Percentiles rank a stretch among this genome's conserved stretches.
Evolutionary conservation across 2,797 vertebrate species (phyloP).

Genomic region (Coilia nasus): DNA sequence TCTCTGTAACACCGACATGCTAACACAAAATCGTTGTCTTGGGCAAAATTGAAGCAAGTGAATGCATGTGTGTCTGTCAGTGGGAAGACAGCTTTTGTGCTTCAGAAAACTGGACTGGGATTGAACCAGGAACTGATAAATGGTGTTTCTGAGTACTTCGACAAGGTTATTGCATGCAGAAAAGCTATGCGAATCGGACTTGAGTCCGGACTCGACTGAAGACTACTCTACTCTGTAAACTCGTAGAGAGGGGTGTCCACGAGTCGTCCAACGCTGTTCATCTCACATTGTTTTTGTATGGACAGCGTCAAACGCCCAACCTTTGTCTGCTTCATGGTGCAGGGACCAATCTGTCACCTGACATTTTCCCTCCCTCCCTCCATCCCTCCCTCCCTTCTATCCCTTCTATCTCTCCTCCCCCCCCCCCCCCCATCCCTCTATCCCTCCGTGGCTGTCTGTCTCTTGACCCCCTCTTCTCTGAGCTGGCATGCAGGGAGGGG

Average conservation of each 20-base stretch:
- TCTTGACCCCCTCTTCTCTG: neutral
- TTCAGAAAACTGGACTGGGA: neutral
- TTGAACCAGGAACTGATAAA: too few species aligned
- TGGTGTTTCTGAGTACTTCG: too few species aligned
- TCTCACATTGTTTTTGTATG: neutral
- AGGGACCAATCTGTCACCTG: conserved; percentile 46
- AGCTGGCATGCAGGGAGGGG: neutral
- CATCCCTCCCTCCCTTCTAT: neutral
- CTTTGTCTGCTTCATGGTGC: conserved; percentile 30
- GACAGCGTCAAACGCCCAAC: neutral
- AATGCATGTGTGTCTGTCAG: neutral
- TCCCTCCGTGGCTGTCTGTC: too few species aligned
- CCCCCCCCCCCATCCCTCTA: neutral
- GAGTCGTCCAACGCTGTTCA: neutral
- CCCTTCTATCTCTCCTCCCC: neutral
- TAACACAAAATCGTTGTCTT: too few species aligned
- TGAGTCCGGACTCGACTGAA: too few species aligned
- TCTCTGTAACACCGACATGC: too few species aligned
- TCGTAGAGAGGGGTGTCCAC: too few species aligned
- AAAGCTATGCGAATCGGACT: too few species aligned
- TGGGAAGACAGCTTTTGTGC: neutral
- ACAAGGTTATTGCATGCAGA: too few species aligned
- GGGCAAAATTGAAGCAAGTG: too few species aligned
- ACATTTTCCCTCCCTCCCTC: conserved; percentile 37
- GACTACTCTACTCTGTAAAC: too few species aligned